Evolutionary conservation across 2,888 invertebrate genomes (phyloP).

Genomic region (Epinotia brunnichana): DNA sequence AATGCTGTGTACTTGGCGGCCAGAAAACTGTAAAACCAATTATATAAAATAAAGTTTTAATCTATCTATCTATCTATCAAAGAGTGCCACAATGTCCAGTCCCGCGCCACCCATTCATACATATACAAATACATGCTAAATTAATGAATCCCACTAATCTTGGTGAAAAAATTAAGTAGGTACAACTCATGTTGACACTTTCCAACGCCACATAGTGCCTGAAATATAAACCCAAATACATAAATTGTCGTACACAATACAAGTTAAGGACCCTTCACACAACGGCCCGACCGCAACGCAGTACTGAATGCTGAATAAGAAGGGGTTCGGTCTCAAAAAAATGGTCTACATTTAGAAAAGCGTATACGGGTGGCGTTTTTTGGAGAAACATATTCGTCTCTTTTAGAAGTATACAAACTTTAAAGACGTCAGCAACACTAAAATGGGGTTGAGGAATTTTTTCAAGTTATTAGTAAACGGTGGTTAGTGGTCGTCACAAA

Average conservation of each 20-base stretch:
- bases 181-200: background rate
- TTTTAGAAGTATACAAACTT: background rate
- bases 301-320: slow-evolving; percentile 18
- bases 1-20: too few relatives aligned
- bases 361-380: background rate
- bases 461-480: too few relatives aligned
- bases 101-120: too few relatives aligned
- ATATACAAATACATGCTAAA: background rate
- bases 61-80: too few relatives aligned
- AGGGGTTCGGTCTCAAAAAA: background rate
- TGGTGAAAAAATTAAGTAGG: background rate
- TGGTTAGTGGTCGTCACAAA: too few relatives aligned
- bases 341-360: slow-evolving; percentile 1
- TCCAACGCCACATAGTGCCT: slow-evolving; percentile 16
- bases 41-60: too few relatives aligned
- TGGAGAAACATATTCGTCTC: background rate
- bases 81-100: too few relatives aligned
- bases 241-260: slow-evolving; percentile 36
- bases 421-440: background rate
- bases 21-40: too few relatives aligned
- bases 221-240: slow-evolving; percentile 28
- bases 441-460: background rate
- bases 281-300: slow-evolving; percentile 18
- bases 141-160: background rate
- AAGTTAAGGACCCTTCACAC: slow-evolving; percentile 27